A percentile compares a stretch with the other conserved stretches of the same genome.
phyloP scores from a whole-genome alignment of 2,888 invertebrate genomes.

The Nomada flava region DNA sequence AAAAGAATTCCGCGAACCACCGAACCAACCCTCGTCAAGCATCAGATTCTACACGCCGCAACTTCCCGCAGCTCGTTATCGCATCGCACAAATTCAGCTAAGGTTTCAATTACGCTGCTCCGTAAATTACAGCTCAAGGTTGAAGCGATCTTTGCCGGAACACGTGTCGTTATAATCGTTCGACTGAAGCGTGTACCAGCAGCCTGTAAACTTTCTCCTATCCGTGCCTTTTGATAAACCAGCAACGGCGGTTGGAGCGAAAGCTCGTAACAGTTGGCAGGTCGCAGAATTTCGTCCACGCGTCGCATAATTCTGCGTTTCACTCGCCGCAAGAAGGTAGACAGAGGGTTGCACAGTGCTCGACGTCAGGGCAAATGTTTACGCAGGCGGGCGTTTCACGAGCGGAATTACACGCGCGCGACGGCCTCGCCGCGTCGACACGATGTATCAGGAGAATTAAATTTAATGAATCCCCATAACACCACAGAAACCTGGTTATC shows the following conservation, averaged over 20 bases:
- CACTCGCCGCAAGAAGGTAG: neutral
- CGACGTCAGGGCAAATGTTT: conserved; percentile 37
- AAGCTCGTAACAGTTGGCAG: no score
- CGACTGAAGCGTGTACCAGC: conserved; percentile 11
- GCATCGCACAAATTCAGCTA: neutral
- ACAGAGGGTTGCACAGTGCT: conserved; percentile 28
- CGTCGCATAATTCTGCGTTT: conserved; percentile 30
- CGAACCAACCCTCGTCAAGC: no score
- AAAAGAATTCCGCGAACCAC: no score
- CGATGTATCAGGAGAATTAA: conserved; percentile 60
- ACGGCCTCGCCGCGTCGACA: conserved; percentile 1
- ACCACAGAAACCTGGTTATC: conserved; percentile 39
- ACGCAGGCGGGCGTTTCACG: conserved; percentile 21
- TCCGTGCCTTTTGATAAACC: neutral
- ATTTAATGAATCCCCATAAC: conserved; percentile 60
- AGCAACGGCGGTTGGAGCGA: no score
- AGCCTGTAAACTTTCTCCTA: neutral
- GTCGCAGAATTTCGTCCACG: neutral
- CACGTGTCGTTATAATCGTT: conserved; percentile 14
- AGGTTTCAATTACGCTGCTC: neutral
- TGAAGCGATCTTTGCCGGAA: conserved; percentile 38
- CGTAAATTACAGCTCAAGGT: conserved; percentile 10
- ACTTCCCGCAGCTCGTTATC: neutral
- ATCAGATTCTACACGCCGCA: neutral
- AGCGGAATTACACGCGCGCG: conserved; percentile 32